Evolutionary conservation across 2,888 invertebrate species (phyloP).

Genomic region (Drosophila melanosoma): DNA sequence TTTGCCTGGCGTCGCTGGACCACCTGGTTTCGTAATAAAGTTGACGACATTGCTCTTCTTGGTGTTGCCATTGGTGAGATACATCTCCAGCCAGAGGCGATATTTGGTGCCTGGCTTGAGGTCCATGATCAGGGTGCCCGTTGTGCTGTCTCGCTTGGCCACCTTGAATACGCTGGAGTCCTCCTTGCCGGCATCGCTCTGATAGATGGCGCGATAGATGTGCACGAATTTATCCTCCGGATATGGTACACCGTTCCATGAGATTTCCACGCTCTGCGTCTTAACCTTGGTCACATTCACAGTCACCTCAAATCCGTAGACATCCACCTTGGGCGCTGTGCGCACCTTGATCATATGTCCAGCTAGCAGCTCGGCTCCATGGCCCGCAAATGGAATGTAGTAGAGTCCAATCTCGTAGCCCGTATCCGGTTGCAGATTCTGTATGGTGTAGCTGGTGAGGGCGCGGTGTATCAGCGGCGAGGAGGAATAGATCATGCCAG

Average conservation of each 20-base stretch:
- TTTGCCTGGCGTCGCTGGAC: slow-evolving; percentile 85
- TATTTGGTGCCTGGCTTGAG: slow-evolving; percentile 92
- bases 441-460: slow-evolving; percentile 91
- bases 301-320: slow-evolving; percentile 92
- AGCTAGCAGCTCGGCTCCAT: slow-evolving; percentile 91
- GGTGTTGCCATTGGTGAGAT: slow-evolving; percentile 94
- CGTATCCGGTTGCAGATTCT: slow-evolving; percentile 91
- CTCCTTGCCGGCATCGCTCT: slow-evolving; percentile 90
- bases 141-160: slow-evolving; percentile 90
- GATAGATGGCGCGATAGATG: slow-evolving; percentile 94
- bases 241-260: slow-evolving; percentile 94
- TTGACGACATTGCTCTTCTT: slow-evolving; percentile 96
- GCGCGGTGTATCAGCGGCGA: slow-evolving; percentile 94
- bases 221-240: slow-evolving; percentile 96
- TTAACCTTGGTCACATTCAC: slow-evolving; percentile 92
- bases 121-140: slow-evolving; percentile 88
- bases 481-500: slow-evolving; percentile 93
- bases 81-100: slow-evolving; percentile 94
- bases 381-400: slow-evolving; percentile 92
- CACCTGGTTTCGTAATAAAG: slow-evolving; percentile 92
- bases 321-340: slow-evolving; percentile 89
- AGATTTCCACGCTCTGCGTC: slow-evolving; percentile 90
- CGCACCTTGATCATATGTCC: slow-evolving; percentile 89
- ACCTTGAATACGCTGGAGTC: slow-evolving; percentile 91
- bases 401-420: slow-evolving; percentile 93